Evolutionary conservation across 1,140 invertebrate genomes (phyloP).

Genomic region (Belonocnema kinseyi): DNA sequence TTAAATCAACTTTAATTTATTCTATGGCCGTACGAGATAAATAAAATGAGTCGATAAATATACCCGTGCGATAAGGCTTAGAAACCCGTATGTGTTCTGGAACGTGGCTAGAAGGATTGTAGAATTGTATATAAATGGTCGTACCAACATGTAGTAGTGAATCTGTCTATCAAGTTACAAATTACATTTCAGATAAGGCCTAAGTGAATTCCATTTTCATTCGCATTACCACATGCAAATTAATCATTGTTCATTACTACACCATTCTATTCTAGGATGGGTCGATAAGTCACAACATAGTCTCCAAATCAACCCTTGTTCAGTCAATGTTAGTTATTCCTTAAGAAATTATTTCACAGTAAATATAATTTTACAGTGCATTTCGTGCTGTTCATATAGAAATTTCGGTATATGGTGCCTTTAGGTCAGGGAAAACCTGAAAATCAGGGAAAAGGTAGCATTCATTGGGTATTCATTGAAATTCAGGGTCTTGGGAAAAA

Average conservation of each 20-base stretch:
- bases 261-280: background rate
- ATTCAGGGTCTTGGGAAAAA: too few species aligned
- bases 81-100: background rate
- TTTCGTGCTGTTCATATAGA: too few species aligned
- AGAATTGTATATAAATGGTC: background rate
- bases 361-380: background rate
- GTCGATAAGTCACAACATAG: slow-evolving; percentile 13
- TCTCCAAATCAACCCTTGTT: background rate
- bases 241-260: slow-evolving; percentile 4
- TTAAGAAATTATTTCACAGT: background rate
- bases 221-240: slow-evolving; percentile 23
- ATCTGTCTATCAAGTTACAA: slow-evolving; percentile 22
- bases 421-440: too few species aligned
- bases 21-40: background rate
- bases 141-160: background rate
- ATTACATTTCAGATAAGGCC: slow-evolving; percentile 20
- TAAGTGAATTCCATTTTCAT: slow-evolving; percentile 28
- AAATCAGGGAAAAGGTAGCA: too few species aligned
- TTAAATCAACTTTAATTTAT: slow-evolving; percentile 25
- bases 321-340: background rate
- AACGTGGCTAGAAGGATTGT: background rate
- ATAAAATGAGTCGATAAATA: slow-evolving; percentile 13
- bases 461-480: too few species aligned
- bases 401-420: too few species aligned
- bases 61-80: slow-evolving; percentile 2